These are phyloP conservation scores for Sciurus niger DNA, from an alignment of 2,113 vertebrate species.

Conservation along the genomic window DNA sequence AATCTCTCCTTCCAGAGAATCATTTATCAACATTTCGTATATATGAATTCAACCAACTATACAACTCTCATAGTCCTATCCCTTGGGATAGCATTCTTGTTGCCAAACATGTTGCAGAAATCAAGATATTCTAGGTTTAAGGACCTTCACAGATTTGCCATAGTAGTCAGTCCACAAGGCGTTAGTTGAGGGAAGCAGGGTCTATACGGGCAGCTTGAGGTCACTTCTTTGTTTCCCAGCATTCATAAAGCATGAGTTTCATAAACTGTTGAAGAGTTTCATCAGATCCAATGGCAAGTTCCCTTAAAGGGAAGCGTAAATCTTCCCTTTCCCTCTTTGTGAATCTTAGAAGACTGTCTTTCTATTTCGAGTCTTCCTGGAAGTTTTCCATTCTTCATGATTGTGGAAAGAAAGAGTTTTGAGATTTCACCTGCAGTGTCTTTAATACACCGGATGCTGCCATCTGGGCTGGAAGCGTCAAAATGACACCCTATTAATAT, in stretches of 20 bases:
- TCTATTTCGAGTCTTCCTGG: background rate
- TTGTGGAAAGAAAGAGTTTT: conserved; percentile 45
- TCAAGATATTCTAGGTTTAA: background rate
- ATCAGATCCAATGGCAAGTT: background rate
- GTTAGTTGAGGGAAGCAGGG: background rate
- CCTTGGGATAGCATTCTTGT: background rate
- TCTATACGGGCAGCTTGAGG: background rate
- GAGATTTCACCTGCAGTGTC: background rate
- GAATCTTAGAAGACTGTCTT: background rate
- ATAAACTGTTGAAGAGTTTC: background rate
- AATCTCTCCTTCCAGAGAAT: conserved; percentile 25
- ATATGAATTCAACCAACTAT: background rate
- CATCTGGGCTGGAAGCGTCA: background rate
- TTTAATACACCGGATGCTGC: background rate
- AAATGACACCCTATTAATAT: background rate
- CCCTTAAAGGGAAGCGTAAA: background rate
- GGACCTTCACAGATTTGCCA: background rate
- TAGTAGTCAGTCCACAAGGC: background rate
- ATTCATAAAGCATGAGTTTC: conserved; percentile 10
- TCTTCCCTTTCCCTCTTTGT: background rate
- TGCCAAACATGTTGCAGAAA: background rate
- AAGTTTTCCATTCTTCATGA: background rate
- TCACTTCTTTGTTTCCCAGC: background rate
- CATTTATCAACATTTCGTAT: conserved; percentile 47
- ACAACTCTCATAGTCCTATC: background rate